phyloP scores from a whole-genome alignment of 92 coral and sea anemone genomes.

The Galaxea fascicularis region DNA sequence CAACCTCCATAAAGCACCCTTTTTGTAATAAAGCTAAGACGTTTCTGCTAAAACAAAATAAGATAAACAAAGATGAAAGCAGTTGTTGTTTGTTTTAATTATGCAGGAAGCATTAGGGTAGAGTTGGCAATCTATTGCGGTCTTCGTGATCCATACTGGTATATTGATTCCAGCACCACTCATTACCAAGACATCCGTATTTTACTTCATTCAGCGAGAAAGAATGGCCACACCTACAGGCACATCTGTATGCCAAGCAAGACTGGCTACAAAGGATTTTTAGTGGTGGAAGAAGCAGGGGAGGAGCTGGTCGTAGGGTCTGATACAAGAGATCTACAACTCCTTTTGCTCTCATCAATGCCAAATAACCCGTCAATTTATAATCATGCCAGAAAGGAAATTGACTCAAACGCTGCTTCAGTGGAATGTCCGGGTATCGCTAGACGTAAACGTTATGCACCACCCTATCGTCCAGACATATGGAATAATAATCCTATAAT shows the following conservation, averaged over 20 bases:
- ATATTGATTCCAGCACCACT: not conserved
- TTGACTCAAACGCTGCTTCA: not conserved
- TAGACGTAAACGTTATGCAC: not conserved
- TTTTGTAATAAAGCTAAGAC: too few species aligned
- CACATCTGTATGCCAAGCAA: not conserved
- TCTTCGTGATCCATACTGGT: not conserved
- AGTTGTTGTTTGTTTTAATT: too few species aligned
- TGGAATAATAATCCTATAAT: not conserved
- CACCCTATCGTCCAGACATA: not conserved
- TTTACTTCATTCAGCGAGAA: not conserved
- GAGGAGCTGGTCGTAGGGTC: not conserved
- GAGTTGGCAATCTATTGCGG: not conserved
- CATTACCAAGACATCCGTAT: not conserved
- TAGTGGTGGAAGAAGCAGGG: not conserved
- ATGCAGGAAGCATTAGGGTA: too few species aligned
- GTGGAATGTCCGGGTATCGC: not conserved
- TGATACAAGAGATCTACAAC: not conserved
- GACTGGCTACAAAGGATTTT: not conserved
- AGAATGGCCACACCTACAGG: not conserved
- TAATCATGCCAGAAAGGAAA: not conserved
- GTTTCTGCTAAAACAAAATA: too few species aligned
- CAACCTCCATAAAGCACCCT: too few species aligned
- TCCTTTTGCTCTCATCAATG: not conserved
- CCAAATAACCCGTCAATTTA: not conserved
- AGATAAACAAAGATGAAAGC: too few species aligned